Evolutionary conservation across 2,888 invertebrate species (phyloP).

Genomic region (Antitype chi): DNA sequence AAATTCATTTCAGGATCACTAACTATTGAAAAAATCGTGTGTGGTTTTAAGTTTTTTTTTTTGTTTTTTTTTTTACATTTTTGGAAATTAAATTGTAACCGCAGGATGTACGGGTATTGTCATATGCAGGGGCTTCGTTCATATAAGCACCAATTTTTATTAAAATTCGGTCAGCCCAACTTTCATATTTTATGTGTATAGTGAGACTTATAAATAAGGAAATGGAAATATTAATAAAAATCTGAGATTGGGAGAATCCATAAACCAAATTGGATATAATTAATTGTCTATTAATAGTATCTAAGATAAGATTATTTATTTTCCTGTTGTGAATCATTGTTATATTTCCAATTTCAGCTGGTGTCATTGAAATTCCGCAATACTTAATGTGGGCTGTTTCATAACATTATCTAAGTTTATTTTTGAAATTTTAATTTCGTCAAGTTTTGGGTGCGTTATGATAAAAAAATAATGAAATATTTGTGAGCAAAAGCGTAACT

Average conservation of each 20-base stretch:
- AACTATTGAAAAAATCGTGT: neutral
- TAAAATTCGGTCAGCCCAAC: too few species aligned
- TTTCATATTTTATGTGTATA: too few species aligned
- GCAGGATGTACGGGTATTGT: neutral
- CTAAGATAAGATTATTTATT: slow-evolving; percentile 17
- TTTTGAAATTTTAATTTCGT: neutral
- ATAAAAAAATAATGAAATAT: too few species aligned
- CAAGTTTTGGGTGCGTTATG: too few species aligned
- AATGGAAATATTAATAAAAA: neutral
- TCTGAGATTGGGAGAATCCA: slow-evolving; percentile 11
- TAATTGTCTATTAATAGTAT: neutral
- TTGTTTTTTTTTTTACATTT: neutral
- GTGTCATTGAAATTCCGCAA: neutral
- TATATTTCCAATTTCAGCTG: neutral
- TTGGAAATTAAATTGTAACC: neutral
- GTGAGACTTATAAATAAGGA: neutral
- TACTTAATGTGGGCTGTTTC: neutral
- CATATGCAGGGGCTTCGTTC: neutral
- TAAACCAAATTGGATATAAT: neutral
- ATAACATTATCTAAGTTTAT: neutral
- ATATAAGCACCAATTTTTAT: neutral
- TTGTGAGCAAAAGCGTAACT: too few species aligned
- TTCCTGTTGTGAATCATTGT: slow-evolving; percentile 11
- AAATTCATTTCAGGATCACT: neutral
- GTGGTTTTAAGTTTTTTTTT: neutral